Evolutionary conservation across 1,140 invertebrate genomes (phyloP).

Genomic region (Trachymyrmex septentrionalis): DNA sequence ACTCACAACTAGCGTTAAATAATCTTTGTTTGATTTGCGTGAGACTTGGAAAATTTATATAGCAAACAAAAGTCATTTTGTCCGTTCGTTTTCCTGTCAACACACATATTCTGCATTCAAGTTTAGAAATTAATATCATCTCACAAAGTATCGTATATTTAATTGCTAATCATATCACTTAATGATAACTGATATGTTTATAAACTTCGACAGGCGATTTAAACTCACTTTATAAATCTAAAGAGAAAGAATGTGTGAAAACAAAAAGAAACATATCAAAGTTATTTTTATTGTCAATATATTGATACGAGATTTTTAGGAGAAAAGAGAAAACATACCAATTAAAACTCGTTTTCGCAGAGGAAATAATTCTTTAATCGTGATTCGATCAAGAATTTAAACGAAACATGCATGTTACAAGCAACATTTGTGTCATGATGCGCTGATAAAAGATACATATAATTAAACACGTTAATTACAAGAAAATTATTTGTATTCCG

Average conservation of each 20-base stretch:
- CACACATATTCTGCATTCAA: neutral
- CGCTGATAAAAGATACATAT: neutral
- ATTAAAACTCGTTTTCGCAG: neutral
- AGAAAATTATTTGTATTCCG: neutral
- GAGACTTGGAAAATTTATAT: neutral
- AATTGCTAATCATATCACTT: neutral
- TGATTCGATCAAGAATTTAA: neutral
- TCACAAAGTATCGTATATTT: neutral
- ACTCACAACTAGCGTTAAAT: slow-evolving; percentile 2
- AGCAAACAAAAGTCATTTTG: neutral
- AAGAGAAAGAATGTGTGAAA: neutral
- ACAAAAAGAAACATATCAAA: neutral
- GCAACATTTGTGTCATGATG: neutral
- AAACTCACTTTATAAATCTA: neutral
- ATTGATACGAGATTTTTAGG: neutral
- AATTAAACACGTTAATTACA: slow-evolving; percentile 25
- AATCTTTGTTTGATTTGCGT: neutral
- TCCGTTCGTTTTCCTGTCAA: neutral
- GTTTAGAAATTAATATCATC: neutral
- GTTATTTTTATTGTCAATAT: neutral
- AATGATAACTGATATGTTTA: neutral
- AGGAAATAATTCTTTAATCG: slow-evolving; percentile 10
- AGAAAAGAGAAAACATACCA: neutral
- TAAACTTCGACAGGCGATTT: neutral
- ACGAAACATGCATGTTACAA: neutral